Percentiles rank a stretch among this genome's conserved stretches.
Evolutionary conservation across 1,140 invertebrate genomes (phyloP).

Genomic region (Drosophila gunungcola): DNA sequence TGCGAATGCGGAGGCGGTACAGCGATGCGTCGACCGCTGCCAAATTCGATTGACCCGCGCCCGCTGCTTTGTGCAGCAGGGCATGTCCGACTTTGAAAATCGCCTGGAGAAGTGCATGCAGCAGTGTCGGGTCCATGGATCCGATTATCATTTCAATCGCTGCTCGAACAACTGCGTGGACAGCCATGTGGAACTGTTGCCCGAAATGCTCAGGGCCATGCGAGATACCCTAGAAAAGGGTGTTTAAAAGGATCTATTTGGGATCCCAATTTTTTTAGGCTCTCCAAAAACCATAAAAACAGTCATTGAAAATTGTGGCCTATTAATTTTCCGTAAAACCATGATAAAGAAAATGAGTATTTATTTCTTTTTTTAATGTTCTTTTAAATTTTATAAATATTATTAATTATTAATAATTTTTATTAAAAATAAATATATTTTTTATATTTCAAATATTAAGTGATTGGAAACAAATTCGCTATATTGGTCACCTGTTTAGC

Average conservation of each 20-base stretch:
- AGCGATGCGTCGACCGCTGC: slow-evolving; percentile 92
- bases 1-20: slow-evolving; percentile 89
- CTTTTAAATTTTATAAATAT: too few relatives aligned
- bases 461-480: neutral
- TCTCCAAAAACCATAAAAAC: neutral
- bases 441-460: too few relatives aligned
- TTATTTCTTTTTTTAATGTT: too few relatives aligned
- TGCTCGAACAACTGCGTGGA: slow-evolving; percentile 94
- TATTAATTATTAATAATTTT: too few relatives aligned
- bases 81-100: slow-evolving; percentile 88
- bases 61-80: slow-evolving; percentile 90
- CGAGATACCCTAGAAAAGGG: slow-evolving; percentile 86
- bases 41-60: slow-evolving; percentile 89
- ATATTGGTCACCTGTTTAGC: neutral
- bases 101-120: slow-evolving; percentile 94
- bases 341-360: too few relatives aligned
- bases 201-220: slow-evolving; percentile 90
- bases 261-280: neutral
- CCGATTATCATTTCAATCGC: slow-evolving; percentile 86
- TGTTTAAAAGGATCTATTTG: neutral
- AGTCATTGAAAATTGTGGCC: too few relatives aligned
- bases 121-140: slow-evolving; percentile 17
- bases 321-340: too few relatives aligned
- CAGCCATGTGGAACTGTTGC: slow-evolving; percentile 90
- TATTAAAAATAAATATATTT: too few relatives aligned